These are phyloP conservation scores for Cricetomys ansorgei DNA, from an alignment of 2,113 vertebrate species.

Conservation along the genomic window DNA sequence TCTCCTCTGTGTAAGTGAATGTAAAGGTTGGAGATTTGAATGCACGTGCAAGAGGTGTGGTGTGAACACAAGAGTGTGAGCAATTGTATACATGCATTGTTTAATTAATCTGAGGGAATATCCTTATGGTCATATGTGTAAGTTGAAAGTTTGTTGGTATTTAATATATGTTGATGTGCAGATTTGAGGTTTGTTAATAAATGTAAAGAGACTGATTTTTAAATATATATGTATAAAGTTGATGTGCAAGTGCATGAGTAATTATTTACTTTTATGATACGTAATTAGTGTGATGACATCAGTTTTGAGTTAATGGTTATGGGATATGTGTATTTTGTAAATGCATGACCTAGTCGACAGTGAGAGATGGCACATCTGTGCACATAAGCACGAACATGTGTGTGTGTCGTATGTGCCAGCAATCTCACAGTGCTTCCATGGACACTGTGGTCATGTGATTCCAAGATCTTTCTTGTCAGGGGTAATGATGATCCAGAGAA, in stretches of 20 bases:
- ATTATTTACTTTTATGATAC: background rate
- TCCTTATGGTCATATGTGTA: background rate
- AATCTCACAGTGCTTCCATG: background rate
- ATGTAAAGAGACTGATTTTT: background rate
- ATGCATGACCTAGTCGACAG: background rate
- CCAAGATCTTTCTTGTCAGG: background rate
- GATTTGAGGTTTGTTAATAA: background rate
- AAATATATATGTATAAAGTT: background rate
- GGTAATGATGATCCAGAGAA: background rate
- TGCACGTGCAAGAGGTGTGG: background rate
- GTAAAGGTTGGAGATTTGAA: background rate
- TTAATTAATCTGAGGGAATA: background rate
- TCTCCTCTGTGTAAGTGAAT: background rate
- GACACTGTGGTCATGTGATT: background rate
- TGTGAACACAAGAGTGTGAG: background rate
- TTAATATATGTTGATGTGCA: background rate
- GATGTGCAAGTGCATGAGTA: background rate
- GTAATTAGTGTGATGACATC: background rate
- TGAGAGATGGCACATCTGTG: background rate
- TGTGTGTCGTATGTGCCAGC: background rate
- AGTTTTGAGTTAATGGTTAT: background rate
- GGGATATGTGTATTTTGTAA: background rate
- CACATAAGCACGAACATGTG: too few relatives aligned
- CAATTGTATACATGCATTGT: background rate
- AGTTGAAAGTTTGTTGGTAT: background rate